Conservation (phyloP, 2,113 vertebrate species). For the Oryzias curvinotus region DNA sequence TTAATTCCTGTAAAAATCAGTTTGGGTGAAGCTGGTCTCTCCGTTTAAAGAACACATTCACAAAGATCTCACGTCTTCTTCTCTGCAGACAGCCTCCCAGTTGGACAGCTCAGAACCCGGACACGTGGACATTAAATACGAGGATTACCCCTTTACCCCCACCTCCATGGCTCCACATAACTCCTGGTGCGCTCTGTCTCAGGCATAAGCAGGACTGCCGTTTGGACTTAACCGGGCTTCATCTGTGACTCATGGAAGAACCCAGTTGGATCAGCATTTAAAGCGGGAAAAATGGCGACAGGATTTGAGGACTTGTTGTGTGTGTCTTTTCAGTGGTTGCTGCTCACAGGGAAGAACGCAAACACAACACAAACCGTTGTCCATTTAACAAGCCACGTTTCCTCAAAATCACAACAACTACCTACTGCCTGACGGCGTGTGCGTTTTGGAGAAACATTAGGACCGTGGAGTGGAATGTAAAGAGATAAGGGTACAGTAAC, state of each 20-base stretch:
- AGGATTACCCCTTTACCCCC: conserved; percentile 86
- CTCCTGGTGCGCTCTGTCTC: conserved; percentile 90
- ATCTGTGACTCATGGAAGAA: no score
- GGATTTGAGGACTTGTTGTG: no score
- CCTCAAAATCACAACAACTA: conserved; percentile 27
- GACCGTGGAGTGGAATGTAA: conserved; percentile 36
- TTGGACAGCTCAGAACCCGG: conserved; percentile 71
- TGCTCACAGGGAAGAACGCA: no score
- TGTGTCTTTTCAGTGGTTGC: no score
- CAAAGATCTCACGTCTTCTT: not conserved
- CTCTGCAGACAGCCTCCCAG: conserved; percentile 72
- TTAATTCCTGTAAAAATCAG: no score
- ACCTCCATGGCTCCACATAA: conserved; percentile 80
- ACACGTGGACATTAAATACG: conserved; percentile 89
- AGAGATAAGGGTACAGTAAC: not conserved
- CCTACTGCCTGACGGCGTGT: conserved; percentile 37
- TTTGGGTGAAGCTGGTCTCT: no score
- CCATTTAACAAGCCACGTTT: not conserved
- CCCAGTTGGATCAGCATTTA: no score
- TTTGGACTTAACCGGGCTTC: not conserved
- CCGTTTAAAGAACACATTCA: no score
- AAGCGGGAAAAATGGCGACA: no score
- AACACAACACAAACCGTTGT: no score
- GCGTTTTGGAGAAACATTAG: conserved; percentile 26
- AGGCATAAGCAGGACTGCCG: conserved; percentile 79